Percentiles rank a stretch among this genome's conserved stretches.
These are phyloP conservation scores for Thripadectes ignobilis DNA, from an alignment of 2,797 vertebrate species.

Conservation along the genomic window DNA sequence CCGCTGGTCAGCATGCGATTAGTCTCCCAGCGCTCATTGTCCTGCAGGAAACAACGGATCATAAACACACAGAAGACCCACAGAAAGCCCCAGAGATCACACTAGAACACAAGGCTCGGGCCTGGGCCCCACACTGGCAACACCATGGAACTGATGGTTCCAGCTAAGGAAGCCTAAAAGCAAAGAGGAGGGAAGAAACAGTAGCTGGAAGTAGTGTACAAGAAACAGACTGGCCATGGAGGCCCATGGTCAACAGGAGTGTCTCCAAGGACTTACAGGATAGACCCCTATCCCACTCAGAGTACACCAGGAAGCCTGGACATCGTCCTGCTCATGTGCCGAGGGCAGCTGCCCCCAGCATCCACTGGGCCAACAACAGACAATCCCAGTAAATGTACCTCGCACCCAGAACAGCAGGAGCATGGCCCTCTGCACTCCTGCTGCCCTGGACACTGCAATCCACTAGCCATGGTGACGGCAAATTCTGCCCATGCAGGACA, in stretches of 20 bases:
- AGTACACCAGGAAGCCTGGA: not conserved
- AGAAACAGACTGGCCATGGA: not conserved
- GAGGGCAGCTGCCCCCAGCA: not conserved
- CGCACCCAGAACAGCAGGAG: not conserved
- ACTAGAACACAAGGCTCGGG: not conserved
- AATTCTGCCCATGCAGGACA: not conserved
- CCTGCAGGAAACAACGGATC: constrained; percentile 70
- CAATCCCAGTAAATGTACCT: not conserved
- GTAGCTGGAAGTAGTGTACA: not conserved
- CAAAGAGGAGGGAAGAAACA: not conserved
- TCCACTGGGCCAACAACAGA: not conserved
- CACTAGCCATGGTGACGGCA: not conserved
- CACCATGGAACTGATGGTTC: not conserved
- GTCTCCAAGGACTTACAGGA: not conserved
- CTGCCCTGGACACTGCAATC: not conserved
- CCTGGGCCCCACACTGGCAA: not conserved
- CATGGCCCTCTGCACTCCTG: not conserved
- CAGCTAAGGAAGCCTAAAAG: not conserved
- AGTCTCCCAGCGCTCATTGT: constrained; percentile 98
- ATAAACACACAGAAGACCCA: not conserved
- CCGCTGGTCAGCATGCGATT: constrained; percentile 99
- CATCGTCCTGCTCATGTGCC: not conserved
- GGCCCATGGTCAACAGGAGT: not conserved
- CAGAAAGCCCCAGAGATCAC: not conserved
- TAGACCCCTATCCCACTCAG: not conserved